Conservation (phyloP, 2,113 vertebrate species). For the Dicrurus megarhynchus region DNA sequence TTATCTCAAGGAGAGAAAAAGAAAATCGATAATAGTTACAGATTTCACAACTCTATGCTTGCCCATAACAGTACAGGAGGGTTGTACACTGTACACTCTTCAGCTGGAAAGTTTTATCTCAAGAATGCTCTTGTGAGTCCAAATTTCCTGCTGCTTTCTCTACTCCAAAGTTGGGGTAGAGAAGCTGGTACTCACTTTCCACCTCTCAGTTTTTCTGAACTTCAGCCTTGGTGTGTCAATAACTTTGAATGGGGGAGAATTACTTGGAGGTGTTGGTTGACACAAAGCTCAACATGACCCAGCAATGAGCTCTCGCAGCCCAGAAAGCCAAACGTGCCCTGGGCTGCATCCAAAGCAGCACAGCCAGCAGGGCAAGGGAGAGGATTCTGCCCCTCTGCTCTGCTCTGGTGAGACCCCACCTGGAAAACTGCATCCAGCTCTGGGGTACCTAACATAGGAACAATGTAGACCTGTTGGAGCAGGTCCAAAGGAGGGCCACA, state of each 20-base stretch:
- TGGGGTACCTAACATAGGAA: fast-evolving
- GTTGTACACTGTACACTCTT: neutral
- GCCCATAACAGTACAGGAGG: neutral
- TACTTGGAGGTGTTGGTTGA: neutral
- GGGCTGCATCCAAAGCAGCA: neutral
- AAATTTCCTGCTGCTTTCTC: neutral
- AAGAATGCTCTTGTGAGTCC: neutral
- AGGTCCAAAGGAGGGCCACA: neutral
- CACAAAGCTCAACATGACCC: neutral
- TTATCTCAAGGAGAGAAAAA: neutral
- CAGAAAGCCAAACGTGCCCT: fast-evolving
- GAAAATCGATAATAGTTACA: neutral
- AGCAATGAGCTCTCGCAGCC: neutral
- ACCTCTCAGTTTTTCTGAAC: neutral
- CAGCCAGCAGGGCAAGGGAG: neutral
- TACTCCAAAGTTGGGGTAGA: fast-evolving
- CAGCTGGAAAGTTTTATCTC: neutral
- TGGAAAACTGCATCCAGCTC: neutral
- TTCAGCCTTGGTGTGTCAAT: neutral
- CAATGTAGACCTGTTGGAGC: neutral
- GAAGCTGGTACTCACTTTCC: neutral
- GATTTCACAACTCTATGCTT: neutral
- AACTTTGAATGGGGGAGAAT: neutral
- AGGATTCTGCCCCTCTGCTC: neutral
- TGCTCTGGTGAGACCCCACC: neutral